Evolutionary conservation across 2,888 invertebrate genomes (phyloP).

Genomic region (Omphaloscelis lunosa): DNA sequence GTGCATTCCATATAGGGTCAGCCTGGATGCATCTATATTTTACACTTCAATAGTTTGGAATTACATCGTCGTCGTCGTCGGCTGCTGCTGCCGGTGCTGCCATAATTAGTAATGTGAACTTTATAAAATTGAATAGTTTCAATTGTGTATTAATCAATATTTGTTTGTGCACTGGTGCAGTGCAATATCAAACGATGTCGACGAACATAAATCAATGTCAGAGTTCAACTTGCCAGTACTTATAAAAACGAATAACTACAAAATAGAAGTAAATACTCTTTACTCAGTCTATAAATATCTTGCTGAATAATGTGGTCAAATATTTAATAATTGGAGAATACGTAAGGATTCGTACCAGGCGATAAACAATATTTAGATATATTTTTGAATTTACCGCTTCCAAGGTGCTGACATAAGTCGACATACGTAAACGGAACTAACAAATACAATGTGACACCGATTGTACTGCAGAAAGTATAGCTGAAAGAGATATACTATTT

Average conservation of each 20-base stretch:
- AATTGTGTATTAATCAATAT: constrained; percentile 40
- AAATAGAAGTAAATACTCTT: neutral
- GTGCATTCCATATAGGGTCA: neutral
- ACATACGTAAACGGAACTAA: neutral
- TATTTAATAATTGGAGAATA: neutral
- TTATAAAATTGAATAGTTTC: neutral
- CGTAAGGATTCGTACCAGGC: neutral
- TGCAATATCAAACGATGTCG: constrained; percentile 9
- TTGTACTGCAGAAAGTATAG: neutral
- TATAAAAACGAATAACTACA: neutral
- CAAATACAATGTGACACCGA: neutral
- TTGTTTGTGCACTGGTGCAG: constrained; percentile 17
- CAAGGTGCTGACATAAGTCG: constrained; percentile 35
- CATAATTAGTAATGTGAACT: constrained; percentile 25
- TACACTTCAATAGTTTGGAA: neutral
- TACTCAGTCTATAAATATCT: neutral
- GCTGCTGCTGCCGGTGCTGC: constrained; percentile 65
- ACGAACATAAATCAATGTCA: constrained; percentile 34
- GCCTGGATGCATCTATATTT: neutral
- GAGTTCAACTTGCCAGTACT: constrained; percentile 49
- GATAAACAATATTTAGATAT: neutral
- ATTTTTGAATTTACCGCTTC: constrained; percentile 46
- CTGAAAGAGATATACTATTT: neutral
- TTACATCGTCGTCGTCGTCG: constrained; percentile 53
- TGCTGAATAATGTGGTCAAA: neutral